Evolutionary conservation across 2,888 invertebrate genomes (phyloP), one percentile per base, ranked within the genome.

Genomic region (Cryptus armator): DNA sequence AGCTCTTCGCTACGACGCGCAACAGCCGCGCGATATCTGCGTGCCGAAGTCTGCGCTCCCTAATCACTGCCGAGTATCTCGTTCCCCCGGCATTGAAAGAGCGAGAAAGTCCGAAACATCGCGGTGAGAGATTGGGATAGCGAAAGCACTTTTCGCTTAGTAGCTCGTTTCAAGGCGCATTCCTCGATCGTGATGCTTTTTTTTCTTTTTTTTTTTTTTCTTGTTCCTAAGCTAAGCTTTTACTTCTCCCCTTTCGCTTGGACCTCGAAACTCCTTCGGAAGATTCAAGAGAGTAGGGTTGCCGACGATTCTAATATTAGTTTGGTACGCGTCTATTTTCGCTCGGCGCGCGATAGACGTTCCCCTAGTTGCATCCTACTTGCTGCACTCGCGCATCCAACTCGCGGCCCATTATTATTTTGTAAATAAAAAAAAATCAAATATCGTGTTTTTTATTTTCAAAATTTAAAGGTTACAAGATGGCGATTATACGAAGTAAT

Each of bases 231-330:
- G 56, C 9, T 59, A 19, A 43, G 56, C 44, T 59, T 29, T 46
- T 56, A 19, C 56, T 10, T 56, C 59, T 46, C 44, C 44, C 6
- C 56, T 29, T 44, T 29, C 29, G 72, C 14, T 24, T 9, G 44
- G 44, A 56, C 19, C 24, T 3, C 19, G 56, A 56, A n/a, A 19
- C 56, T 56, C 56, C 24, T 56, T 56, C 56, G 19, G 56, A 56
- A 56, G 44, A 56, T 43, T 53, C n/a, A 29, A 29, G 29, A 9
- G 29, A 24, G 59, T 59, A 59, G 43, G 14, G 56, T 62, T n/a
- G 56, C 24, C 56, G 43, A 43, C 10, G 72, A 0, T 24, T 72
- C 72, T 72, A 72, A 72, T 72, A 72, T 72, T 72, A 72, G 72
- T n/a, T 56, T 4, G 29, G 72, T 56, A 19, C 72, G 59, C 24